Percentiles rank a stretch among this genome's conserved stretches.
phyloP scores from a whole-genome alignment of 2,113 vertebrate genomes.

The Onychorhynchus coronatus region DNA sequence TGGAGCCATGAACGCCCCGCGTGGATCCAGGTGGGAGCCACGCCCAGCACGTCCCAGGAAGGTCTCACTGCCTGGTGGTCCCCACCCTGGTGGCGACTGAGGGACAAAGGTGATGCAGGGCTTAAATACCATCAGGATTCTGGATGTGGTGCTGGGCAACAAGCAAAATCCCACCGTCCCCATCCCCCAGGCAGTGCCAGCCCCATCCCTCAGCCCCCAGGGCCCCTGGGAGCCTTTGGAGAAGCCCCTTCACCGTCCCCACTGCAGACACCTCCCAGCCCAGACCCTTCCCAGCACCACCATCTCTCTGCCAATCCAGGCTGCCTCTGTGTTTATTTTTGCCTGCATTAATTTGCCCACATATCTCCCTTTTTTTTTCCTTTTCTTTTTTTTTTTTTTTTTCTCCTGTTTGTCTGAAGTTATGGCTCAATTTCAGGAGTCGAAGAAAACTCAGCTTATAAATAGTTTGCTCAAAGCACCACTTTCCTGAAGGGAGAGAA shows the following conservation, averaged over 20 bases:
- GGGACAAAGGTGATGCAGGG: background rate
- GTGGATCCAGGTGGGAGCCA: background rate
- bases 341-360: background rate
- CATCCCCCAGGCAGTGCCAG: background rate
- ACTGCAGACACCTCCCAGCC: background rate
- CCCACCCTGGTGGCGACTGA: accelerated
- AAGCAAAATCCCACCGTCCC: accelerated
- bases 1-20: background rate
- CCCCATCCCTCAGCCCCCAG: accelerated
- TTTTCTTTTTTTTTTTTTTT: background rate
- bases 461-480: background rate
- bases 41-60: background rate
- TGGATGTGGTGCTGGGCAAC: accelerated
- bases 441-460: background rate
- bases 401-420: background rate
- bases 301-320: background rate
- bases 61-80: background rate
- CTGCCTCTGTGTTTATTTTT: background rate
- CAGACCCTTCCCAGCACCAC: background rate
- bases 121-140: background rate
- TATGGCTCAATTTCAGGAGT: background rate
- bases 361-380: background rate
- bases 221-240: background rate
- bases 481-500: background rate
- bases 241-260: background rate